phyloP scores from a whole-genome alignment of 35 echinoderm and acorn worm genomes.

The Acanthaster planci region DNA sequence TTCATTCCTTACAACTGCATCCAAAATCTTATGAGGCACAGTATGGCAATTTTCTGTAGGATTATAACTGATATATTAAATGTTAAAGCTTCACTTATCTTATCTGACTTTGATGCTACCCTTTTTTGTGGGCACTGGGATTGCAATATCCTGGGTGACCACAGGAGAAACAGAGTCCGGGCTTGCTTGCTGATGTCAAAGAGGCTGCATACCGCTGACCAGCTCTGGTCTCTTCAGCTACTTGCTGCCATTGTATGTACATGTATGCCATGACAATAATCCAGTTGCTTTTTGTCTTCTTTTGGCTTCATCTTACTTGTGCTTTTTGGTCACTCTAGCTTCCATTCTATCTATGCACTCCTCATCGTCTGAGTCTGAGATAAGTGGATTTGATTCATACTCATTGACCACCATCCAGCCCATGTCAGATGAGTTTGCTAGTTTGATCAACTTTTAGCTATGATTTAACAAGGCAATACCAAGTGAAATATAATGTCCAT shows the following conservation, averaged over 20 bases:
- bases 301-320: neutral
- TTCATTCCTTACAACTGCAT: too few relatives aligned
- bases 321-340: slow-evolving; percentile 11
- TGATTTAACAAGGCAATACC: too few relatives aligned
- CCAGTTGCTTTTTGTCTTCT: neutral
- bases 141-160: neutral
- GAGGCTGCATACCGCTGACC: neutral
- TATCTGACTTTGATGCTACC: neutral
- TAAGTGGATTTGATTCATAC: neutral
- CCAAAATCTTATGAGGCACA: too few relatives aligned
- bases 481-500: too few relatives aligned
- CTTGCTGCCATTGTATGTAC: too few relatives aligned
- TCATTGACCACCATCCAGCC: neutral
- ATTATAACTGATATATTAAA: too few relatives aligned
- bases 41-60: too few relatives aligned
- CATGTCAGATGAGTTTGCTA: too few relatives aligned
- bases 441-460: too few relatives aligned
- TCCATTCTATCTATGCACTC: neutral
- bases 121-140: neutral
- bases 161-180: neutral
- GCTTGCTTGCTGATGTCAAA: neutral
- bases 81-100: neutral
- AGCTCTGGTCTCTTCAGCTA: neutral
- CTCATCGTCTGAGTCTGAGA: neutral
- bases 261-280: neutral